Evolutionary conservation across 2,888 invertebrate species (phyloP).

Genomic region (Tromatobia lineatoria): DNA sequence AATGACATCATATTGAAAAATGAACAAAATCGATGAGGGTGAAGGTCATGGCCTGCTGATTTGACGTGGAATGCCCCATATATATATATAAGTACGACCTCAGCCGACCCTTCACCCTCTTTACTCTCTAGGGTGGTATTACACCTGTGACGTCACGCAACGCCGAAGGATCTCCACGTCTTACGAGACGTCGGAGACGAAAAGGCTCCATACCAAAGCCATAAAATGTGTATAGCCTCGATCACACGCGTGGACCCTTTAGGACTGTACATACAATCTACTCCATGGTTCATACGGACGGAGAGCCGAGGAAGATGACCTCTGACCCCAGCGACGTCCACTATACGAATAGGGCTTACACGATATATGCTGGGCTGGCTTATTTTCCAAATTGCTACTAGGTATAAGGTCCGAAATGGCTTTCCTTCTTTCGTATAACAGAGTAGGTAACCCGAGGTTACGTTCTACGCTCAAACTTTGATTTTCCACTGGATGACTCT

Average conservation of each 20-base stretch:
- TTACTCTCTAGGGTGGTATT: slow-evolving; percentile 70
- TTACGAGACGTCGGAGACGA: slow-evolving; percentile 39
- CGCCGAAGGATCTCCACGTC: slow-evolving; percentile 32
- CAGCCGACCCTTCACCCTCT: slow-evolving; percentile 46
- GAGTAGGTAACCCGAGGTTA: background rate
- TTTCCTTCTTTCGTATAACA: background rate
- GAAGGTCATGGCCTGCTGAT: too few relatives aligned
- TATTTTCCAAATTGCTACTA: slow-evolving; percentile 44
- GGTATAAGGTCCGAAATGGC: slow-evolving; percentile 22
- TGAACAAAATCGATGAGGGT: too few relatives aligned
- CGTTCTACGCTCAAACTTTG: background rate
- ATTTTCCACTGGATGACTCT: background rate
- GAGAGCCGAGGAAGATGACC: slow-evolving; percentile 38
- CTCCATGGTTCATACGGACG: background rate
- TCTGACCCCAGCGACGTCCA: slow-evolving; percentile 17
- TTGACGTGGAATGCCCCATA: too few relatives aligned
- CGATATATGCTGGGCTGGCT: slow-evolving; percentile 24
- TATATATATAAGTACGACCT: too few relatives aligned
- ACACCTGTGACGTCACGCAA: slow-evolving; percentile 60
- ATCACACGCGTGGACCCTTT: slow-evolving; percentile 11
- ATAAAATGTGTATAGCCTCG: slow-evolving; percentile 54
- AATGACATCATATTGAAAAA: too few relatives aligned
- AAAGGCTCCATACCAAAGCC: slow-evolving; percentile 22
- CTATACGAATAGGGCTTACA: slow-evolving; percentile 11
- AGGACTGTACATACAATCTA: background rate